Percentiles rank a stretch among this genome's conserved stretches.
Evolutionary conservation across 2,113 vertebrate species (phyloP).

Genomic region (Callorhinus ursinus): DNA sequence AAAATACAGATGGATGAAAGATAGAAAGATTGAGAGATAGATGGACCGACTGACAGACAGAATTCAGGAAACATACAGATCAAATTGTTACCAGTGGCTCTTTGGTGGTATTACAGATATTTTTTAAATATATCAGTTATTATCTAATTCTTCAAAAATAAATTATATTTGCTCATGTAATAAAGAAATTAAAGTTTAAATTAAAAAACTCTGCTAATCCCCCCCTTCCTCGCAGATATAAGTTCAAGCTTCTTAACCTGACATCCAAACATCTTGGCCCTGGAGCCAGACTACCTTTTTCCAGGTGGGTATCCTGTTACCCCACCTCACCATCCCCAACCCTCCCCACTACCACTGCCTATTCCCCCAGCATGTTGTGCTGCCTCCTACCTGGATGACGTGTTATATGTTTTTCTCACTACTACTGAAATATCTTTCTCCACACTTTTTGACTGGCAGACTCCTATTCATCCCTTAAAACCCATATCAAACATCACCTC

Average conservation of each 20-base stretch:
- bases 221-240: neutral
- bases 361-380: neutral
- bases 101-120: neutral
- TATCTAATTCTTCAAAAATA: neutral
- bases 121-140: neutral
- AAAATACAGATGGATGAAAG: neutral
- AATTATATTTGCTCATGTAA: neutral
- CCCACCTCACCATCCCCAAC: accelerated
- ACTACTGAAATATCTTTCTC: neutral
- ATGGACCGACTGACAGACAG: neutral
- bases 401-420: neutral
- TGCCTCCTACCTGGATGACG: neutral
- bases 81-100: neutral
- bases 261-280: neutral
- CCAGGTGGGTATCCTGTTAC: neutral
- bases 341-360: neutral
- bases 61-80: neutral
- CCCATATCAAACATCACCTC: neutral
- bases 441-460: neutral
- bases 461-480: conserved; percentile 21
- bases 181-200: neutral
- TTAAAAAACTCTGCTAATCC: neutral
- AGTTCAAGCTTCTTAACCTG: neutral
- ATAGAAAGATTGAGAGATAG: neutral
- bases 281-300: neutral